Evolutionary conservation across 2,797 vertebrate genomes (phyloP).

Genomic region (Gambelia wislizenii): DNA sequence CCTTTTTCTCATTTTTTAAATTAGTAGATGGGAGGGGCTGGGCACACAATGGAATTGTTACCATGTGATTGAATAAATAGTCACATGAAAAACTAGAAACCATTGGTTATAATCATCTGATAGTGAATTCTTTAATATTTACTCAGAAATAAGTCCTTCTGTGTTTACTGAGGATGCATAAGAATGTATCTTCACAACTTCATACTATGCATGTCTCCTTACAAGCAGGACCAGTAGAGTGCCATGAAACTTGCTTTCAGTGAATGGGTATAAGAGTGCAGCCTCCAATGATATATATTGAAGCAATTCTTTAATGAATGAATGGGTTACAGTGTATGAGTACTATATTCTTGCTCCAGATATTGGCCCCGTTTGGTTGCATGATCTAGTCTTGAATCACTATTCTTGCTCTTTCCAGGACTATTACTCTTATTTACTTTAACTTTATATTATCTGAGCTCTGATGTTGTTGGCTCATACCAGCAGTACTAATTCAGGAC

Average conservation of each 20-base stretch:
- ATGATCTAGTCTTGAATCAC: not conserved
- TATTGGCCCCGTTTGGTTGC: not conserved
- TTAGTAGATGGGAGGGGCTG: not conserved
- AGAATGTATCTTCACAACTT: not conserved
- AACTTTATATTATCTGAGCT: not conserved
- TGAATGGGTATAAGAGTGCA: not conserved
- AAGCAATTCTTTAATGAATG: not conserved
- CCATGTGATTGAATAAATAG: slow-evolving; percentile 23
- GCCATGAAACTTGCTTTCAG: not conserved
- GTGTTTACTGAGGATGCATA: too few species aligned
- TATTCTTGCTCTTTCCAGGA: not conserved
- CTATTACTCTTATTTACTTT: not conserved
- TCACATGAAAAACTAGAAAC: not conserved
- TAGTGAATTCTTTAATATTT: not conserved
- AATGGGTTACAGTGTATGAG: not conserved
- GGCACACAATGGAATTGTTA: slow-evolving; percentile 32
- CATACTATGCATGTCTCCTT: not conserved
- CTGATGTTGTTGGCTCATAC: not conserved
- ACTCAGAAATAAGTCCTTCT: not conserved
- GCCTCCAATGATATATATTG: not conserved
- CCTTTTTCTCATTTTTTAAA: slow-evolving; percentile 45
- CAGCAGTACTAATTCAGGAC: not conserved
- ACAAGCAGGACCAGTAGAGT: not conserved
- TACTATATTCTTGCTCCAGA: not conserved
- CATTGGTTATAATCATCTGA: not conserved